Percentiles rank a stretch among this genome's conserved stretches.
Conservation (phyloP, 2,797 vertebrate species). For the Otolemur crassicaudatus region DNA sequence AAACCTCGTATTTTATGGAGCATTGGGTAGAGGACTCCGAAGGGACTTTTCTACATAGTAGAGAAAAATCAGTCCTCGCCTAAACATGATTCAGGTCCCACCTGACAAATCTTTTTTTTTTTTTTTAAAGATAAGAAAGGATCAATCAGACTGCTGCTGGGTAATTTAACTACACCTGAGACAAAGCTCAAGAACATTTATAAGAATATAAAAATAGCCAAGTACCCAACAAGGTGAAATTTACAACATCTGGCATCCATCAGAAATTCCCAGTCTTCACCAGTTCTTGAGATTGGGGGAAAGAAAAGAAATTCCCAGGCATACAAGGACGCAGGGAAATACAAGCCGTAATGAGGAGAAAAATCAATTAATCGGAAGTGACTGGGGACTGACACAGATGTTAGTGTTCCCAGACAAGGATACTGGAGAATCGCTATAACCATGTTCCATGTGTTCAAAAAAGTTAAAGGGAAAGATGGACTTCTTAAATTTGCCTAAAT, state of each 20-base stretch:
- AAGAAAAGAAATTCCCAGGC: background rate
- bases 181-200: background rate
- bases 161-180: background rate
- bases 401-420: background rate
- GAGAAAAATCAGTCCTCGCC: rapidly evolving
- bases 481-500: background rate
- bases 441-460: background rate
- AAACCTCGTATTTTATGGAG: rapidly evolving
- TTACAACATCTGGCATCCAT: background rate
- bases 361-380: background rate
- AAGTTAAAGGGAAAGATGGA: background rate
- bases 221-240: background rate
- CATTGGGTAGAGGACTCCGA: rapidly evolving
- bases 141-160: background rate
- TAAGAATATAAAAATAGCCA: background rate
- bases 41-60: rapidly evolving
- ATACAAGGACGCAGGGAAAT: background rate
- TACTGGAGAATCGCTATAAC: background rate
- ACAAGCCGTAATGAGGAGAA: rapidly evolving
- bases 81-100: background rate
- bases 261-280: background rate
- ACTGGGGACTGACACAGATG: background rate
- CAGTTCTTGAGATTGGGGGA: background rate
- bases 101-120: background rate
- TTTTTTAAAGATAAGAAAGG: background rate